These are phyloP conservation scores for Galerucella pusilla DNA, from an alignment of 2,888 invertebrate genomes.

Conservation along the genomic window DNA sequence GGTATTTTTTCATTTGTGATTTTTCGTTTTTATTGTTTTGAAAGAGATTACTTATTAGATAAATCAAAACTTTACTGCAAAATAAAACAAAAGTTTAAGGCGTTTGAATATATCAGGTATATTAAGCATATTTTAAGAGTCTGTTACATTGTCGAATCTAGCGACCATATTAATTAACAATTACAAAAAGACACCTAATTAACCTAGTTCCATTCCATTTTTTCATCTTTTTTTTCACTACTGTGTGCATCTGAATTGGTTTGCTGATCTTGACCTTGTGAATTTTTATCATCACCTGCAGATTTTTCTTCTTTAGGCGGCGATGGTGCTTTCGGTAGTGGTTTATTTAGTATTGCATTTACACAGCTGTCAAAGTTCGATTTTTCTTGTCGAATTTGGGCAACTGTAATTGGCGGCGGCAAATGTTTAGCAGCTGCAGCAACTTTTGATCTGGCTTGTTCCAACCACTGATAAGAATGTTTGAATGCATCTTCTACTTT, in stretches of 20 bases:
- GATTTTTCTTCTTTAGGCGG: conserved; percentile 67
- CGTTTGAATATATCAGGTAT: conserved; percentile 37
- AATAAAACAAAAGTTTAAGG: background rate
- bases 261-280: conserved; percentile 29
- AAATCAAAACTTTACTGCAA: background rate
- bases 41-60: background rate
- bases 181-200: conserved; percentile 42
- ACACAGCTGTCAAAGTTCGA: conserved; percentile 74
- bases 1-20: background rate
- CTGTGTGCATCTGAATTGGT: conserved; percentile 36
- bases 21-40: background rate
- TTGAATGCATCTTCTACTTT: conserved; percentile 77
- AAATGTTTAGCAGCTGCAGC: conserved; percentile 74
- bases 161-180: conserved; percentile 21
- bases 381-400: conserved; percentile 83
- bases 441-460: conserved; percentile 77
- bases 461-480: conserved; percentile 84
- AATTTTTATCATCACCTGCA: conserved; percentile 37
- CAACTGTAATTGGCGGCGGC: conserved; percentile 80
- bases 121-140: conserved; percentile 41
- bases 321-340: conserved; percentile 84
- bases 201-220: conserved; percentile 51
- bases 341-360: conserved; percentile 86
- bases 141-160: conserved; percentile 26
- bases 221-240: conserved; percentile 42